These are phyloP conservation scores for Cartodere bifasciata DNA, from an alignment of 2,888 invertebrate species.

Conservation along the genomic window DNA sequence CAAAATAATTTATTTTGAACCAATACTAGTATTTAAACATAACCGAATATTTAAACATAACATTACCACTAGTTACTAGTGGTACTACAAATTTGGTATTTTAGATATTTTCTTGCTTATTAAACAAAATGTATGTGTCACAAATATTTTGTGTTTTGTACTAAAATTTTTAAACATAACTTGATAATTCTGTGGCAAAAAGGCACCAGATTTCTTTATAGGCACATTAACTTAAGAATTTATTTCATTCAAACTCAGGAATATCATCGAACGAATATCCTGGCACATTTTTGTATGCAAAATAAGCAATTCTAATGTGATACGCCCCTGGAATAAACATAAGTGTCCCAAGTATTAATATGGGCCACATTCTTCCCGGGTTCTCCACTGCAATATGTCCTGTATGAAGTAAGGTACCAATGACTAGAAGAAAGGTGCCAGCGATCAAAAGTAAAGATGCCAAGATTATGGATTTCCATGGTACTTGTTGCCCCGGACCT, in stretches of 20 bases:
- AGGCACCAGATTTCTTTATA: not conserved
- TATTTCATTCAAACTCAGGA: constrained; percentile 63
- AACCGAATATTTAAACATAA: too few relatives aligned
- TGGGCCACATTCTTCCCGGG: constrained; percentile 78
- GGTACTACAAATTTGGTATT: too few relatives aligned
- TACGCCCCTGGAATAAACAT: constrained; percentile 91
- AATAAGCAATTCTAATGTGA: constrained; percentile 77
- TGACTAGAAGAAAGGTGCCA: constrained; percentile 57
- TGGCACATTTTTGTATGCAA: constrained; percentile 70
- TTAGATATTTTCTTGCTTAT: not conserved
- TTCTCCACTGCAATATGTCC: constrained; percentile 76
- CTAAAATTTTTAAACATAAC: too few relatives aligned
- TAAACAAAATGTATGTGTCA: not conserved
- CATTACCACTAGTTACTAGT: too few relatives aligned
- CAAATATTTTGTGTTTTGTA: too few relatives aligned
- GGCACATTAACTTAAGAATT: constrained; percentile 1
- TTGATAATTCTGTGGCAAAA: too few relatives aligned
- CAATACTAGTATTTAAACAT: too few relatives aligned
- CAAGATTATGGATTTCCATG: constrained; percentile 72
- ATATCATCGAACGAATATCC: constrained; percentile 83
- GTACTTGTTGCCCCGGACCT: constrained; percentile 55
- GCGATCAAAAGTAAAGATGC: constrained; percentile 64
- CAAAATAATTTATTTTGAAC: too few relatives aligned
- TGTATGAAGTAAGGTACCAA: constrained; percentile 65
- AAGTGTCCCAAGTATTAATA: constrained; percentile 72